phyloP scores from a whole-genome alignment of 1,140 invertebrate genomes.

The Panagrolaimus sp. region DNA sequence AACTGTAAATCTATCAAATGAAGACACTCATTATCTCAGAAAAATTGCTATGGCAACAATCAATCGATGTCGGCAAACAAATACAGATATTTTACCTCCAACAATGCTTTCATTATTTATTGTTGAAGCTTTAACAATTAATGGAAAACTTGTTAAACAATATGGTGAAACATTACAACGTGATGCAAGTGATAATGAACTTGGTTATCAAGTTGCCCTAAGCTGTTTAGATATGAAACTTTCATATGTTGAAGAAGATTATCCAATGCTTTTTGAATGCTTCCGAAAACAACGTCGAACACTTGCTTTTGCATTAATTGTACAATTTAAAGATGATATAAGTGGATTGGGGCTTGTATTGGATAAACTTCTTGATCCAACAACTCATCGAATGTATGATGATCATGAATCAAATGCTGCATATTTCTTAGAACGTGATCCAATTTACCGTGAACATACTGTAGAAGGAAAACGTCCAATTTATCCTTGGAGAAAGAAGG shows the following conservation, averaged over 20 bases:
- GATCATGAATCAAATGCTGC: not conserved
- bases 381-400: slow-evolving; percentile 50
- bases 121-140: slow-evolving; percentile 63
- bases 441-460: not conserved
- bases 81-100: slow-evolving; percentile 2
- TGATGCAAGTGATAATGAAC: slow-evolving; percentile 30
- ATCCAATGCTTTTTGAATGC: slow-evolving; percentile 91
- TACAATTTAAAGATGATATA: slow-evolving; percentile 81
- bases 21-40: slow-evolving; percentile 17
- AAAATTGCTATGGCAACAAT: not conserved
- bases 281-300: slow-evolving; percentile 79
- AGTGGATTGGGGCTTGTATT: slow-evolving; percentile 45
- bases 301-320: slow-evolving; percentile 78
- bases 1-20: slow-evolving; percentile 10
- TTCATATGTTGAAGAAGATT: slow-evolving; percentile 92
- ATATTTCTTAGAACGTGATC: not conserved
- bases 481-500: not conserved
- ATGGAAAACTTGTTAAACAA: too few species aligned
- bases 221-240: slow-evolving; percentile 87
- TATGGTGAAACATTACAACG: slow-evolving; percentile 54
- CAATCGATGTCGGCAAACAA: not conserved
- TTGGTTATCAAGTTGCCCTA: slow-evolving; percentile 92
- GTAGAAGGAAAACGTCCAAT: not conserved
- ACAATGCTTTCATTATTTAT: slow-evolving; percentile 11
- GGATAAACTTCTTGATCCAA: slow-evolving; percentile 48